Percentiles rank a stretch among this genome's conserved stretches.
Conservation (phyloP, 2,113 vertebrate genomes). For the Neogale vison region DNA sequence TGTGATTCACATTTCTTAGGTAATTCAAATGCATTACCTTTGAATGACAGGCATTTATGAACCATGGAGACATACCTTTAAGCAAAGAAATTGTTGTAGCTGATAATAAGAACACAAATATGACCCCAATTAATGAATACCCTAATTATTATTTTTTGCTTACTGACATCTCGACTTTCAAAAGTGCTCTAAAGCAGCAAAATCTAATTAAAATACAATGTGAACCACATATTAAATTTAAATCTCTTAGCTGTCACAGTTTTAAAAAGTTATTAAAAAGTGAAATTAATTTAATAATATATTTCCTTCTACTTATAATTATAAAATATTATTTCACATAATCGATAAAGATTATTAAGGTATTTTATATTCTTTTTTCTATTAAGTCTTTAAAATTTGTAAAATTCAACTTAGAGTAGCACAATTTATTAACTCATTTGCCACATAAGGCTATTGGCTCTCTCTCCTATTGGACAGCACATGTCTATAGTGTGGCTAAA, state of each 20-base stretch:
- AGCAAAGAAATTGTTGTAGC: neutral
- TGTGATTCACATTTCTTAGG: neutral
- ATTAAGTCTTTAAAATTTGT: neutral
- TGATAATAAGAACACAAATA: neutral
- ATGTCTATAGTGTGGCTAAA: neutral
- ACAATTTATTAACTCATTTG: neutral
- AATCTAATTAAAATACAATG: neutral
- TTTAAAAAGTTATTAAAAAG: neutral
- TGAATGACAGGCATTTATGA: neutral
- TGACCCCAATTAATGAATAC: neutral
- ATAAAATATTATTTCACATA: neutral
- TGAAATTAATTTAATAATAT: neutral
- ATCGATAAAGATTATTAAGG: neutral
- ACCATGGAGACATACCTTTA: neutral
- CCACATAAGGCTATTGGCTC: no score
- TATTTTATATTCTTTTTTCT: neutral
- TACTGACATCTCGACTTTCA: neutral
- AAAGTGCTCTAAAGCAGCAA: neutral
- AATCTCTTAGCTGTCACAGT: neutral
- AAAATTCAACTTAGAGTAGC: neutral
- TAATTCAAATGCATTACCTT: neutral
- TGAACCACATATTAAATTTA: neutral
- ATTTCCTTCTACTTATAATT: neutral
- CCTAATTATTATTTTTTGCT: neutral
- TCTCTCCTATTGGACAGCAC: neutral